phyloP scores from a whole-genome alignment of 2,888 invertebrate genomes.

The Idaea aversata region DNA sequence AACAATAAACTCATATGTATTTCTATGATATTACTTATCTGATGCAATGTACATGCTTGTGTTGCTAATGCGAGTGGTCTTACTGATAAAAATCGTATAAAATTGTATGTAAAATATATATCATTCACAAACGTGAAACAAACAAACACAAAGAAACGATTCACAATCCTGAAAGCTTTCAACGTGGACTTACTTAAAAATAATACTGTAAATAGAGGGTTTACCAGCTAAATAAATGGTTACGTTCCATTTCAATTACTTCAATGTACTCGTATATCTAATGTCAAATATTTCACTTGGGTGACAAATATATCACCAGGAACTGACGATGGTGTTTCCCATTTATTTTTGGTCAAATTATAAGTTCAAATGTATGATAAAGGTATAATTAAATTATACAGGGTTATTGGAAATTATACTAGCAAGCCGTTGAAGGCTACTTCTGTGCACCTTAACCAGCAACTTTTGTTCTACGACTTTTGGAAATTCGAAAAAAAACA shows the following conservation, averaged over 20 bases:
- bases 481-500: too few species aligned
- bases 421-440: too few species aligned
- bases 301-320: not conserved
- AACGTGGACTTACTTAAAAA: slow-evolving; percentile 34
- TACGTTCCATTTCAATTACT: not conserved
- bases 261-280: not conserved
- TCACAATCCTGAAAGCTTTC: slow-evolving; percentile 55
- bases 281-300: not conserved
- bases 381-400: too few species aligned
- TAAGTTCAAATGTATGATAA: too few species aligned
- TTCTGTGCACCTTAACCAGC: too few species aligned
- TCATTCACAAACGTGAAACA: slow-evolving; percentile 53
- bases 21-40: not conserved
- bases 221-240: not conserved
- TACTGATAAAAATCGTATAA: not conserved
- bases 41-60: not conserved
- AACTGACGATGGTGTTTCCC: not conserved
- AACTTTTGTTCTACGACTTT: too few species aligned
- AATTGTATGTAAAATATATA: not conserved
- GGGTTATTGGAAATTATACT: too few species aligned
- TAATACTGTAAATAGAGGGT: not conserved
- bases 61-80: not conserved
- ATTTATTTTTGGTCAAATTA: too few species aligned
- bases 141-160: slow-evolving; percentile 48
- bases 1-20: not conserved